Evolutionary conservation across 1,140 invertebrate species (phyloP).

Genomic region (Steinernema khuongi): DNA sequence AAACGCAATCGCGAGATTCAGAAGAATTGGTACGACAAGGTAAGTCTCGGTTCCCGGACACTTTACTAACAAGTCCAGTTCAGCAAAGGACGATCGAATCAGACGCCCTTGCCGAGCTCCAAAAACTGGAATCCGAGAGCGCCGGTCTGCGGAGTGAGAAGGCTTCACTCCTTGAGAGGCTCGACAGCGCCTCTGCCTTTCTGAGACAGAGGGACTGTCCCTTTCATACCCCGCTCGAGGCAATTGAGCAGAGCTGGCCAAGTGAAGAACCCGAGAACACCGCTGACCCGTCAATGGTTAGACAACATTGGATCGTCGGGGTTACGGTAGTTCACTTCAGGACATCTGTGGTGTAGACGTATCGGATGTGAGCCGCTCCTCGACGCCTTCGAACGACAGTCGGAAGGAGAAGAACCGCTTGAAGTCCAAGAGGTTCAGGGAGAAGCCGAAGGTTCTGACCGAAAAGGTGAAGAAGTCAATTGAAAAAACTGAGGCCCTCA

Average conservation of each 20-base stretch:
- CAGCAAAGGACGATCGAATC: background rate
- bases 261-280: too few relatives aligned
- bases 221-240: background rate
- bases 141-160: background rate
- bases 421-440: background rate
- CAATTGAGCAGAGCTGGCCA: too few relatives aligned
- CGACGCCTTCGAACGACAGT: background rate
- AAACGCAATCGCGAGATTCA: background rate
- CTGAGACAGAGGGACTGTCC: background rate
- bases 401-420: background rate
- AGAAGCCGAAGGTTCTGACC: background rate
- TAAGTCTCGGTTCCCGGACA: background rate
- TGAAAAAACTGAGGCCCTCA: too few relatives aligned
- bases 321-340: background rate
- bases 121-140: background rate
- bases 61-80: too few relatives aligned
- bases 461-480: background rate
- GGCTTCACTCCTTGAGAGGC: background rate
- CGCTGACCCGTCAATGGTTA: too few relatives aligned
- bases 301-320: too few relatives aligned
- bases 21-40: slow-evolving; percentile 11
- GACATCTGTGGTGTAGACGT: background rate
- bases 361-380: background rate
- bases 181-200: background rate
- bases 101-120: background rate